These are phyloP conservation scores for Vidua chalybeata DNA, from an alignment of 2,113 vertebrate species.

Conservation along the genomic window DNA sequence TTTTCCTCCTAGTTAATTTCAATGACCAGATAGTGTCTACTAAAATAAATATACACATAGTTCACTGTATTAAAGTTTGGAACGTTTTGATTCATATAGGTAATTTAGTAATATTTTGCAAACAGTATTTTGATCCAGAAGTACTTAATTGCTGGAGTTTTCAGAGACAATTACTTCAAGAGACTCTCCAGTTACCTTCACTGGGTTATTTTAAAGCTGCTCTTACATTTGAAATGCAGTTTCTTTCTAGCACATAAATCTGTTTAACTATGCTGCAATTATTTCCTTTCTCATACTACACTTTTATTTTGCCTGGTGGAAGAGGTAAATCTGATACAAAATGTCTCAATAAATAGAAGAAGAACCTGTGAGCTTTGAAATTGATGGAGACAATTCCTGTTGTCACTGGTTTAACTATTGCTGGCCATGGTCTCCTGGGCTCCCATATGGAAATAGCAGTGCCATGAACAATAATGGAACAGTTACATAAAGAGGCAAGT, in stretches of 20 bases:
- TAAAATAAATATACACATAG: not conserved
- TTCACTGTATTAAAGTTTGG: not conserved
- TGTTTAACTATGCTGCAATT: not conserved
- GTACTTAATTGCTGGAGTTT: not conserved
- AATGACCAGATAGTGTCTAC: not conserved
- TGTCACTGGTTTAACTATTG: conserved; percentile 4
- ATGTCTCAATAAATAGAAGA: conserved; percentile 6
- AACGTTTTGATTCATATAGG: not conserved
- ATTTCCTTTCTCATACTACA: not conserved
- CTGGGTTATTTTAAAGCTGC: not conserved
- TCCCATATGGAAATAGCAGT: not conserved
- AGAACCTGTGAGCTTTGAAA: conserved; percentile 27
- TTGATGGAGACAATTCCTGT: not conserved
- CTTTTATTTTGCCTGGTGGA: not conserved
- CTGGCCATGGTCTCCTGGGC: conserved; percentile 4
- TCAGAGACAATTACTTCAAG: not conserved
- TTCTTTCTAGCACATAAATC: not conserved
- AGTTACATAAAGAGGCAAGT: not conserved
- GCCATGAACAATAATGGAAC: not conserved
- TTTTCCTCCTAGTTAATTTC: not conserved
- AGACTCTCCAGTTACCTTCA: not conserved
- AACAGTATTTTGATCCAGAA: not conserved
- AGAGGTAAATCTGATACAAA: not conserved
- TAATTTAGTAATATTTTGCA: not conserved
- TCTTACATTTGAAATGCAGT: not conserved